These are phyloP conservation scores for Sebastes nivosus DNA, from an alignment of 2,797 vertebrate species.

Conservation along the genomic window DNA sequence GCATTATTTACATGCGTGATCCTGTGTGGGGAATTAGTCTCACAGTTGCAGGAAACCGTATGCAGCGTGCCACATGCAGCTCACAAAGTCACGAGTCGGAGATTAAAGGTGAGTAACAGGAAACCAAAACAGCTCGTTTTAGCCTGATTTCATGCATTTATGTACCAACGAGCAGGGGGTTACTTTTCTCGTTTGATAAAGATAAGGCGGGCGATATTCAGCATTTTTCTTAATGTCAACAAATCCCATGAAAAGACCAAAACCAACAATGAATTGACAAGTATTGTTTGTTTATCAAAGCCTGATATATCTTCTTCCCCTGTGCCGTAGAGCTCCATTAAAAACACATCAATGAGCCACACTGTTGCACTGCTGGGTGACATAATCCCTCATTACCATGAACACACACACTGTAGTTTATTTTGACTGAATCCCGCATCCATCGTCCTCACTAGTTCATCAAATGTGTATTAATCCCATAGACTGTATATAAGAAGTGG, in stretches of 20 bases:
- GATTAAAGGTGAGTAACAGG: constrained; percentile 32
- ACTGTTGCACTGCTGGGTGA: neutral
- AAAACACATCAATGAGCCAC: neutral
- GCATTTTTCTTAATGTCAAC: neutral
- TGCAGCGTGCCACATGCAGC: neutral
- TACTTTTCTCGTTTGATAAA: neutral
- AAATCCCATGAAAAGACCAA: neutral
- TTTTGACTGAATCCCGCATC: neutral
- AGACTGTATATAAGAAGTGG: no score
- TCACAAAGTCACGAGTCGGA: neutral
- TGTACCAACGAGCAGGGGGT: neutral
- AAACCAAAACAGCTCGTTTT: constrained; percentile 36
- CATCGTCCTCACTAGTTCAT: neutral
- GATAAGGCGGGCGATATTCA: neutral
- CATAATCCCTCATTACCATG: neutral
- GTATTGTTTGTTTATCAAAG: no score
- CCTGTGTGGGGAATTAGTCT: neutral
- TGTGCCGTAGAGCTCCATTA: neutral
- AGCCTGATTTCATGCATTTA: constrained; percentile 41
- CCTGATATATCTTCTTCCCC: neutral
- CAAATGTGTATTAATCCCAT: neutral
- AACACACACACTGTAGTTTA: neutral
- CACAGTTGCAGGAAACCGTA: neutral
- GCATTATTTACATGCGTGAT: constrained; percentile 41
- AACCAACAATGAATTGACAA: neutral